Base-by-base conservation (phyloP, 2,797 vertebrate species). In the Rhincodon typus region DNA sequence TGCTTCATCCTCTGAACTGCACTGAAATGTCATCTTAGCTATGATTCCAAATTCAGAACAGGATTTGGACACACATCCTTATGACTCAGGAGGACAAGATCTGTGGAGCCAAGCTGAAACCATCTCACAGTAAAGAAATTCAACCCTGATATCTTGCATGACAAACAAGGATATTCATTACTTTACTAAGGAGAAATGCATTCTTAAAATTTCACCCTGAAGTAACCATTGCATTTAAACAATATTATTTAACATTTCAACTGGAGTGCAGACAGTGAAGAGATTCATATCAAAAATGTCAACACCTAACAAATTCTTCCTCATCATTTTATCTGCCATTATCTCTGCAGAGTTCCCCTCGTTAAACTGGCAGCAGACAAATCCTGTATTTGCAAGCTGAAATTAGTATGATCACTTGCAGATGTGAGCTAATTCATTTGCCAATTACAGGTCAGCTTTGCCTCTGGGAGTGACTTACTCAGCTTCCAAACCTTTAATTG, bases 321-420 rank as follows among this genome's bases (percentile, higher is more conserved):
- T 34, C 87, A 34, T 57, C 27, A 5, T 53, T 90, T 90, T 53
- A 34, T 90, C n/a, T n/a, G 8, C n/a, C n/a, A 67, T 93, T 93
- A 93, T 23, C 62, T 67, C 62, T 67, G 90, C 66, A 38, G 23
- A 66, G 88, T 62, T n/a, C 34, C n/a, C 25, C 23, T 93, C 42
- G 42, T 42, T 93, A 69, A 93, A 93, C 3, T 67, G 90, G 23
- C 90, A 69, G 66, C 62, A 84, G 82, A 84, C 82, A 42, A 93
- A 69, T 69, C 25, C n/a, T 21, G 67, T 93, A 93, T 93, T 69
- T 42, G n/a, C 90, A 93, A 69, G 62, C 23, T n/a, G 42, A 93
- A 62, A 93, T 93, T 93, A 93, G 90, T 67, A 25, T 69, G 66
- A 93, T 67, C 69, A 93, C 90, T 93, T 93, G 90, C 90, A 93